Evolutionary conservation across 1,140 invertebrate species (phyloP), one percentile per base, ranked within the genome.

Genomic region (Achatina immaculata): DNA sequence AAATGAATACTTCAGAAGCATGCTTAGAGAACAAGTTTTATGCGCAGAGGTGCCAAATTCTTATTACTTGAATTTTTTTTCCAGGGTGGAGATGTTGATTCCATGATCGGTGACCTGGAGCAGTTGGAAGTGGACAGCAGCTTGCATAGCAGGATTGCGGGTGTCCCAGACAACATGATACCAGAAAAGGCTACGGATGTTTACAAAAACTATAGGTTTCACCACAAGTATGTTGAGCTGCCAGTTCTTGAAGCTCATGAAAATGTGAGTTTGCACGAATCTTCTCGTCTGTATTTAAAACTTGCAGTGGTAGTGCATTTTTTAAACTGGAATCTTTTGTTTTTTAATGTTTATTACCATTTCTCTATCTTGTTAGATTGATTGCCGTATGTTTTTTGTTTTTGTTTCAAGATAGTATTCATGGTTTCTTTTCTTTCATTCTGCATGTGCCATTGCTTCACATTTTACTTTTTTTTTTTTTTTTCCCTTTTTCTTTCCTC

Each of bases 141-240:
- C 16, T 76, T 84, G 11, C 77, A 80, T 4, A 84, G 84, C 14
- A 68, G 78, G 3, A 80, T 77, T 28, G 76, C 82, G 38, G 86
- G 81, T 6, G 74, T 86, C 14, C 84, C 85, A 14, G 83, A 85
- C 16, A 86, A 89, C 36, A 72, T 86, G 3, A 80, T 87, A 0
- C 86, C 87, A 69, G 83, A 85, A 31, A 86, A 86, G 71, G 87
- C 86, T 24, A 83, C 71, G n/a, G 83, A 87, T 58, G 87, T 91
- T 1, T 91, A 91, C 81, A 82, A 82, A 3, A 84, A 85, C n/a
- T 90, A 90, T 73, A 82, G 85, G 48, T 90, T 91, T 78, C 79
- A 80, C 3, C 85, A 87, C 51, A 73, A 73, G 2, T 87, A 88
- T 83, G 66, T 72, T 0, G 83, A 85, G 24, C 77, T 91, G 28